Evolutionary conservation across 2,888 invertebrate genomes (phyloP).

Genomic region (Junonia oenone): DNA sequence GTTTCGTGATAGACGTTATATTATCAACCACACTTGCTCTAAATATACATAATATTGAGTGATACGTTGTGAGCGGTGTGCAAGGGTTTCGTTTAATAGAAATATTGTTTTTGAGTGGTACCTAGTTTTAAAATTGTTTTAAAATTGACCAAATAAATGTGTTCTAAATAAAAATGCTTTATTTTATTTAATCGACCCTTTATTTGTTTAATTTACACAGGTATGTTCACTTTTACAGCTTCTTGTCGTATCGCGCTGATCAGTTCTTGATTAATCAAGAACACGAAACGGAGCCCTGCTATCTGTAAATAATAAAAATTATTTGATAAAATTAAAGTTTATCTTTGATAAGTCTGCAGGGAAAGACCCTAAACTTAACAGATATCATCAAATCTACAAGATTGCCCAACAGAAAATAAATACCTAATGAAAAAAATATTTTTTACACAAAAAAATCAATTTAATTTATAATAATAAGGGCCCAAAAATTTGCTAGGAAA

Average conservation of each 20-base stretch:
- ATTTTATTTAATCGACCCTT: slow-evolving; percentile 28
- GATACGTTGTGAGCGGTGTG: slow-evolving; percentile 29
- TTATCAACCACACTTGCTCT: slow-evolving; percentile 27
- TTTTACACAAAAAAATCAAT: no score
- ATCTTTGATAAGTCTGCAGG: no score
- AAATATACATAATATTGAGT: slow-evolving; percentile 35
- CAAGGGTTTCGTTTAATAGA: slow-evolving; percentile 31
- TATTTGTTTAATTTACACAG: slow-evolving; percentile 50
- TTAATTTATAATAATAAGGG: no score
- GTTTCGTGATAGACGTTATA: slow-evolving; percentile 63
- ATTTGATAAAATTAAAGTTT: no score
- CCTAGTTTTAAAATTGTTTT: slow-evolving; percentile 66
- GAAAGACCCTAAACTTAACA: neutral
- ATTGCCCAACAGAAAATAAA: neutral
- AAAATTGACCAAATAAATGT: slow-evolving; percentile 79
- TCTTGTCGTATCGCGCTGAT: slow-evolving; percentile 94
- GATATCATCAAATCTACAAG: neutral
- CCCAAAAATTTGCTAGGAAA: no score
- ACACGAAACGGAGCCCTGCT: slow-evolving; percentile 93
- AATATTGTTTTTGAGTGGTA: slow-evolving; percentile 66
- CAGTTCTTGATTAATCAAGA: slow-evolving; percentile 94
- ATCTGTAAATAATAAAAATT: slow-evolving; percentile 81
- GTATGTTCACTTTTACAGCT: slow-evolving; percentile 87
- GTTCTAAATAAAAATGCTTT: slow-evolving; percentile 62
- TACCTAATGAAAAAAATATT: no score